phyloP scores from a whole-genome alignment of 2,888 invertebrate genomes.

The Brachyopa scutellaris region DNA sequence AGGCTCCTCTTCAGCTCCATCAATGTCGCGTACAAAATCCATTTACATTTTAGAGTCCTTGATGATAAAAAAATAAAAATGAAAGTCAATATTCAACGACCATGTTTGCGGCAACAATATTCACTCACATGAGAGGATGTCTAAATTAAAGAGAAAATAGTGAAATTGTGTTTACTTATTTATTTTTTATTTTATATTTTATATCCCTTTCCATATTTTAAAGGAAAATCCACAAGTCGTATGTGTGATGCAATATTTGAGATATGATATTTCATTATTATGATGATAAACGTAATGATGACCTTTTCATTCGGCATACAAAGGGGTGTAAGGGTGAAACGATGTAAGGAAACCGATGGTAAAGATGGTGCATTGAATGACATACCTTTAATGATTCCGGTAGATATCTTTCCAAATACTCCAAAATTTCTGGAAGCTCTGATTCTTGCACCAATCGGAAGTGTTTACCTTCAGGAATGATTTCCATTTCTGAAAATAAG shows the following conservation, averaged over 20 bases:
- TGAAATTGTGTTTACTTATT: slow-evolving; percentile 27
- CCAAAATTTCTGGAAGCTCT: slow-evolving; percentile 91
- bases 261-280: not conserved
- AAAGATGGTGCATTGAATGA: slow-evolving; percentile 68
- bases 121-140: slow-evolving; percentile 30
- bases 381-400: slow-evolving; percentile 93
- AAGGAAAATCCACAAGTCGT: too few species aligned
- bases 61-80: not conserved
- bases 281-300: not conserved
- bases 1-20: not conserved
- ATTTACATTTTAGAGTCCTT: slow-evolving; percentile 32
- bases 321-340: not conserved
- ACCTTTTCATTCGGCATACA: slow-evolving; percentile 10
- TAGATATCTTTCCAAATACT: slow-evolving; percentile 90
- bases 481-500: slow-evolving; percentile 88
- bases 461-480: slow-evolving; percentile 92
- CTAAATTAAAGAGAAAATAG: slow-evolving; percentile 40
- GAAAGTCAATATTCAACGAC: slow-evolving; percentile 30
- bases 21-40: slow-evolving; percentile 42
- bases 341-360: not conserved
- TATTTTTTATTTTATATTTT: not conserved
- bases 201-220: not conserved
- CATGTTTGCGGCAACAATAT: slow-evolving; percentile 5
- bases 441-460: slow-evolving; percentile 93
- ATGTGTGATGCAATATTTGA: not conserved